A percentile compares a stretch with the other conserved stretches of the same genome.
phyloP scores from a whole-genome alignment of 2,113 vertebrate genomes.

The Nerophis ophidion region DNA sequence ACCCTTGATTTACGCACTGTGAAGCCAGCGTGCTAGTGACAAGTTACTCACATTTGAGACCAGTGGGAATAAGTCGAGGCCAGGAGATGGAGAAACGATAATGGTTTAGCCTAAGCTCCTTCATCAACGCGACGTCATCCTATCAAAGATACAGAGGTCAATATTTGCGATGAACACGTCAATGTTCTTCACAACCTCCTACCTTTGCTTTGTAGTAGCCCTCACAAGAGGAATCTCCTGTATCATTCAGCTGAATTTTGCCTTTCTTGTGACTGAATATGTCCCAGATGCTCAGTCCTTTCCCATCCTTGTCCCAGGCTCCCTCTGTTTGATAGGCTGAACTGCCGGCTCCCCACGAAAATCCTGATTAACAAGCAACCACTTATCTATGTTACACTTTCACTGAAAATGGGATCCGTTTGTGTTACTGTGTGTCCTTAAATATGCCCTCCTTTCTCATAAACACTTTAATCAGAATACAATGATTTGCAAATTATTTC shows the following conservation, averaged over 20 bases:
- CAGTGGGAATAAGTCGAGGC: conserved; percentile 87
- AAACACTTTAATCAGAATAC: too few species aligned
- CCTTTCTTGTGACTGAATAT: conserved; percentile 81
- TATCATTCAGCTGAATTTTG: conserved; percentile 75
- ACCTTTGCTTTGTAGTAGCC: conserved; percentile 88
- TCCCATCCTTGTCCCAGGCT: conserved; percentile 90
- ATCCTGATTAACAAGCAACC: conserved; percentile 66
- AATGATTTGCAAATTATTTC: too few species aligned
- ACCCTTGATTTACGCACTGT: too few species aligned
- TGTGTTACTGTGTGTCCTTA: too few species aligned
- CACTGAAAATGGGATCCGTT: neutral
- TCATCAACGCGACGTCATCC: conserved; percentile 85
- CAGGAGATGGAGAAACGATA: conserved; percentile 90
- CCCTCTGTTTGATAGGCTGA: conserved; percentile 95
- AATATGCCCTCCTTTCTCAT: too few species aligned
- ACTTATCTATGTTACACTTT: neutral
- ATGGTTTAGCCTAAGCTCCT: conserved; percentile 83
- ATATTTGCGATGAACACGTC: neutral
- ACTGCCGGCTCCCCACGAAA: conserved; percentile 89
- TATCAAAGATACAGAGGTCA: conserved; percentile 40
- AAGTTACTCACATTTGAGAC: conserved; percentile 76
- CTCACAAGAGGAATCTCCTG: conserved; percentile 80
- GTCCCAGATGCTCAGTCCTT: conserved; percentile 93
- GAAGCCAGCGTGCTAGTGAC: too few species aligned
- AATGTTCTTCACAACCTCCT: conserved; percentile 1